These are phyloP conservation scores for Lamprotornis superbus DNA, from an alignment of 2,113 vertebrate species.

Conservation along the genomic window DNA sequence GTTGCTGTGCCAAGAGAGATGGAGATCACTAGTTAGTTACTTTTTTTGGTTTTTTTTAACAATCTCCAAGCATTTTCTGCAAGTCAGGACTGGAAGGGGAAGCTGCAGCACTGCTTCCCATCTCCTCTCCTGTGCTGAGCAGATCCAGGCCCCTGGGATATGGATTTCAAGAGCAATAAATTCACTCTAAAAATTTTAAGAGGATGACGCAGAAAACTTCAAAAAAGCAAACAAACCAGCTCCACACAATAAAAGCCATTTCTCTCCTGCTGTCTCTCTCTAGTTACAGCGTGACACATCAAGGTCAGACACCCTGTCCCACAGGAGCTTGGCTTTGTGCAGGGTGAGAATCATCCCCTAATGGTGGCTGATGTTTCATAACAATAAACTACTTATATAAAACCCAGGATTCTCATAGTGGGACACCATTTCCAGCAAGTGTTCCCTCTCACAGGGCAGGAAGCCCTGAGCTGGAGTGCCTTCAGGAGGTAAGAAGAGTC, in stretches of 20 bases:
- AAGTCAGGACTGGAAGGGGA: background rate
- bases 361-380: background rate
- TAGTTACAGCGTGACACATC: conserved; percentile 9
- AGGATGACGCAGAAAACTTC: conserved; percentile 52
- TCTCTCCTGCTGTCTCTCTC: conserved; percentile 38
- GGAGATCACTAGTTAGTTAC: background rate
- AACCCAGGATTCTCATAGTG: background rate
- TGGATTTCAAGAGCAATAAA: conserved; percentile 66
- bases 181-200: conserved; percentile 60
- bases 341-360: background rate
- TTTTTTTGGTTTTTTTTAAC: too few species aligned
- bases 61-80: background rate
- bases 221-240: conserved; percentile 18
- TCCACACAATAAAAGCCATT: conserved; percentile 32
- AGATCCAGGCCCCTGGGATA: conserved; percentile 36
- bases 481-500: background rate
- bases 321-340: background rate
- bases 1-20: background rate
- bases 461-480: background rate
- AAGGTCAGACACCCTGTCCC: conserved; percentile 51
- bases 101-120: background rate
- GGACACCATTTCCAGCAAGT: background rate
- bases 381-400: background rate
- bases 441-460: background rate
- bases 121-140: background rate